phyloP scores from a whole-genome alignment of 1,140 invertebrate genomes.

The Piezodorus guildinii region DNA sequence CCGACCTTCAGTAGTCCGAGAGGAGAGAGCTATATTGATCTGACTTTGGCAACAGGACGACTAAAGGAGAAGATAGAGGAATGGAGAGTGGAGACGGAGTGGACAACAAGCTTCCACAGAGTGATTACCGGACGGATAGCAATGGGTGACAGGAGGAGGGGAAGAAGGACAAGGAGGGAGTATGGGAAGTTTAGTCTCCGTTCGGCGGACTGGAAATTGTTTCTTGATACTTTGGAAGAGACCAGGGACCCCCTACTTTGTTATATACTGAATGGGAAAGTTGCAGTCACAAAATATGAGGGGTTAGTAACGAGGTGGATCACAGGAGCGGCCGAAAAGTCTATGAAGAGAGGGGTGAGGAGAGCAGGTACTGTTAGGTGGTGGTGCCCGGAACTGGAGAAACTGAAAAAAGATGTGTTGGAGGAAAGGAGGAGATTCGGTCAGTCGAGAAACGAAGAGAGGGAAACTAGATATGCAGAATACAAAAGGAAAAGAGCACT shows the following conservation, averaged over 20 bases:
- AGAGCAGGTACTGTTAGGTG: neutral
- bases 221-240: neutral
- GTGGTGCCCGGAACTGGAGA: neutral
- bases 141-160: neutral
- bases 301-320: neutral
- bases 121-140: neutral
- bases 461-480: neutral
- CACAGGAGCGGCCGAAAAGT: neutral
- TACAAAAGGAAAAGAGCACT: neutral
- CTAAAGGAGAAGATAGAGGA: neutral
- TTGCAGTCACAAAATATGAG: neutral
- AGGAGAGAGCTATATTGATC: neutral
- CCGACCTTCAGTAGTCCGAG: too few relatives aligned
- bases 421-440: neutral
- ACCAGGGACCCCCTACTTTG: neutral
- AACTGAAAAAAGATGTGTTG: neutral
- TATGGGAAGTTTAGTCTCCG: too few relatives aligned
- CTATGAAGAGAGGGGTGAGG: neutral
- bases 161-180: neutral
- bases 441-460: neutral
- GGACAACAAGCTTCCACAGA: too few relatives aligned
- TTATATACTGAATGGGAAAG: neutral
- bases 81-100: neutral
- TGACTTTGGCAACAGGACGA: neutral
- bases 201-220: too few relatives aligned